phyloP scores from a whole-genome alignment of 2,888 invertebrate genomes.

The Autographa gamma region DNA sequence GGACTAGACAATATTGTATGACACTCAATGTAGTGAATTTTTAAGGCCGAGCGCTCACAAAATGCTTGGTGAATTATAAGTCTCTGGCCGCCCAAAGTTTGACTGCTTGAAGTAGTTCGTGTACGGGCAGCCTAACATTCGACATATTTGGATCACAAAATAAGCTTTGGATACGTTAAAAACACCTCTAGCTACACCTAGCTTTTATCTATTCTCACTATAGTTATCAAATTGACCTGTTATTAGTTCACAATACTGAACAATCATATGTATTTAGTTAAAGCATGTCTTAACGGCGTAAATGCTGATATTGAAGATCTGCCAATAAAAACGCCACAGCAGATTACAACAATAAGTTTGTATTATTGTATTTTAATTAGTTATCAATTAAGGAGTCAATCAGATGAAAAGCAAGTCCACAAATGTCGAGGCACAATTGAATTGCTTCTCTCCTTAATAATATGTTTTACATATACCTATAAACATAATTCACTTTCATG shows the following conservation, averaged over 20 bases:
- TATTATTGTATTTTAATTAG: not conserved
- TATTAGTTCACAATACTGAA: conserved; percentile 11
- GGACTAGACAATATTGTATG: conserved; percentile 37
- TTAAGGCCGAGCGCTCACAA: too few species aligned
- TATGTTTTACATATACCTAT: conserved; percentile 28
- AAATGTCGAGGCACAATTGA: conserved; percentile 33
- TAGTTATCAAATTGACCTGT: conserved; percentile 37
- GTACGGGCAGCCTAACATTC: not conserved
- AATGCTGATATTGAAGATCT: conserved; percentile 6
- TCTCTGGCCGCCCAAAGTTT: too few species aligned
- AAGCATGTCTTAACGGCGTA: conserved; percentile 1
- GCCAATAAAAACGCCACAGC: conserved; percentile 8
- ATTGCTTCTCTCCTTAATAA: conserved; percentile 33
- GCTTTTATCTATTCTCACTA: conserved; percentile 20
- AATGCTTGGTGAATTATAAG: too few species aligned
- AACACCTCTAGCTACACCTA: conserved; percentile 15
- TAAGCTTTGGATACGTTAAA: conserved; percentile 12
- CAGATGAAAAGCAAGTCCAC: not conserved
- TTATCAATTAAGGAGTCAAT: not conserved
- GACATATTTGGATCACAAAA: conserved; percentile 16
- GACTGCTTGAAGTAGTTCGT: too few species aligned
- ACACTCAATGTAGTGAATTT: conserved; percentile 23
- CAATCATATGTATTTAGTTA: not conserved
- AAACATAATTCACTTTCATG: conserved; percentile 15
- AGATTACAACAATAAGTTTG: conserved; percentile 12